Evolutionary conservation across 2,113 vertebrate genomes (phyloP).

Genomic region (Thunnus maccoyii): DNA sequence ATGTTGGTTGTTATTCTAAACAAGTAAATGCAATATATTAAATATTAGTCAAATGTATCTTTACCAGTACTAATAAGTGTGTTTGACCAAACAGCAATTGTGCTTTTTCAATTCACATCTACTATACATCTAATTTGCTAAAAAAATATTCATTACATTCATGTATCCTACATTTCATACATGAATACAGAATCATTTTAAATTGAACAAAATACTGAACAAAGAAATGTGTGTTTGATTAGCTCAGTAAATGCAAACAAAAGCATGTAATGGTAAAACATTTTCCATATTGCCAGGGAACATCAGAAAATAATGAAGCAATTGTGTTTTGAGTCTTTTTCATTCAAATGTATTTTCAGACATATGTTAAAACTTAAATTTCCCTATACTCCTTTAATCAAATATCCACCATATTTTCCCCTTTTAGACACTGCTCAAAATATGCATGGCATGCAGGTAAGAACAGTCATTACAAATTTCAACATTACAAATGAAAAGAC

Average conservation of each 20-base stretch:
- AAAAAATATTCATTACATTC: not conserved
- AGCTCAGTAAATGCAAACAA: slow-evolving; percentile 26
- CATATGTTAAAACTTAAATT: slow-evolving; percentile 1
- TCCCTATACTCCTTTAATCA: slow-evolving; percentile 8
- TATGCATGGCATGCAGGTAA: slow-evolving; percentile 31
- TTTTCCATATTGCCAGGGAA: not conserved
- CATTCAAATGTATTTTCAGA: not conserved
- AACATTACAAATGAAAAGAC: slow-evolving; percentile 19
- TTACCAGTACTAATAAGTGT: not conserved
- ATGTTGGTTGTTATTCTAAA: slow-evolving; percentile 1
- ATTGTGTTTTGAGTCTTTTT: not conserved
- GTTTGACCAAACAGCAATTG: not conserved
- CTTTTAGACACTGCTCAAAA: not conserved
- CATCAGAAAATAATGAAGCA: not conserved
- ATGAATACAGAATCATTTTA: not conserved
- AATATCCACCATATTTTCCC: not conserved
- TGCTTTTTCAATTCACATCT: slow-evolving; percentile 5
- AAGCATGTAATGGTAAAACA: not conserved
- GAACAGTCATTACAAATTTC: slow-evolving; percentile 1
- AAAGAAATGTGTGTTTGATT: not conserved
- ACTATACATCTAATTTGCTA: not conserved
- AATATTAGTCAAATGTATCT: not conserved
- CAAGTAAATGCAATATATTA: not conserved
- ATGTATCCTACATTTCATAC: too few species aligned
- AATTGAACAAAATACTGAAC: not conserved